A percentile compares a stretch with the other conserved stretches of the same genome.
Conservation (phyloP, 2,888 invertebrate genomes). For the Endotricha flammealis region DNA sequence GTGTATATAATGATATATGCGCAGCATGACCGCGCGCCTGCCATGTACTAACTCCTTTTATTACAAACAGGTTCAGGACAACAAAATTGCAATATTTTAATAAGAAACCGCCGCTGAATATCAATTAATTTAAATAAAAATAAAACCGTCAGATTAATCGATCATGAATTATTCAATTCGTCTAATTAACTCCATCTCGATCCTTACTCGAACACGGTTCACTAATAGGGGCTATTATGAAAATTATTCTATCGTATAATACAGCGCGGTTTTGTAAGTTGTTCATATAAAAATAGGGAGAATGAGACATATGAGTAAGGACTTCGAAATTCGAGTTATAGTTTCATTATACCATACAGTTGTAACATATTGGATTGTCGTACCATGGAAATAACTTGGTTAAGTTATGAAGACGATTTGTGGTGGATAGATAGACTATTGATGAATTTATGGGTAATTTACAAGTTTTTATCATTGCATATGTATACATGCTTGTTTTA, state of each 20-base stretch:
- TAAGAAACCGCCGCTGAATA: constrained; percentile 54
- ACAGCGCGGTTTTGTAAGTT: constrained; percentile 5
- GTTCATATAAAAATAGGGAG: constrained; percentile 15
- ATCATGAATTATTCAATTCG: constrained; percentile 49
- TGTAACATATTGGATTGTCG: constrained; percentile 22
- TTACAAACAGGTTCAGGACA: constrained; percentile 57
- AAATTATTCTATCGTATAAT: constrained; percentile 19
- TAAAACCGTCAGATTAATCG: constrained; percentile 47
- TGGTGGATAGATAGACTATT: too few relatives aligned
- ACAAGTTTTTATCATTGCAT: constrained; percentile 53
- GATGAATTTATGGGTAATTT: not conserved
- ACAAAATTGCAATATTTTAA: constrained; percentile 69
- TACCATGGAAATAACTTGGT: constrained; percentile 38
- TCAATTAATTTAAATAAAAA: constrained; percentile 59
- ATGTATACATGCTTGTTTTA: constrained; percentile 56
- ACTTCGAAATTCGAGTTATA: constrained; percentile 30
- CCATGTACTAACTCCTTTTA: constrained; percentile 42
- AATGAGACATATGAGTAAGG: too few relatives aligned
- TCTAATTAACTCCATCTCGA: constrained; percentile 35
- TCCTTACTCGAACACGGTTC: constrained; percentile 17
- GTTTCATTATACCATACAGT: constrained; percentile 38
- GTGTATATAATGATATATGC: constrained; percentile 45
- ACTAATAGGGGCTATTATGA: constrained; percentile 34
- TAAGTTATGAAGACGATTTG: constrained; percentile 30
- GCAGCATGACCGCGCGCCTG: constrained; percentile 31